Evolutionary conservation across 2,888 invertebrate species (phyloP), one percentile per base, ranked within the genome.

Genomic region (Chesias legatella): DNA sequence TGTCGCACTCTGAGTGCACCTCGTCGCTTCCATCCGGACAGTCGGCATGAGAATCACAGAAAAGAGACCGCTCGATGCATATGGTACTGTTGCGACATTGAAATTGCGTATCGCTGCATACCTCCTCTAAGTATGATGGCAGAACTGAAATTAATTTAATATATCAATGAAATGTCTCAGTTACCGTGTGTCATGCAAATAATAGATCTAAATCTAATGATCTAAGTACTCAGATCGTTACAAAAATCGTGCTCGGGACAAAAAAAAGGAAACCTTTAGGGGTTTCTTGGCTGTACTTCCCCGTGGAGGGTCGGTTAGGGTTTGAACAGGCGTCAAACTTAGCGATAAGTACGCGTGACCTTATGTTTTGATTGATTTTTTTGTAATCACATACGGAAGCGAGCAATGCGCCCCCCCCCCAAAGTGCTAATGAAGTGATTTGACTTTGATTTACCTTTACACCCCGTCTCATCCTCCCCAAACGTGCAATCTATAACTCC

Each of bases 381-480:
- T n/a, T n/a, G n/a, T n/a, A n/a, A n/a, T n/a, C n/a, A n/a, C n/a
- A n/a, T n/a, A n/a, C n/a, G n/a, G n/a, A n/a, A n/a, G n/a, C n/a
- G n/a, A n/a, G n/a, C n/a, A n/a, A n/a, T n/a, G n/a, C n/a, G n/a
- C n/a, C n/a, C n/a, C n/a, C n/a, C n/a, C n/a, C 8, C 20, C 3
- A 17, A 29, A 20, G 10, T n/a, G n/a, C 26, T 17, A 13, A 9
- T 10, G 9, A 10, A 30, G 24, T n/a, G n/a, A n/a, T n/a, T n/a
- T n/a, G n/a, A n/a, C n/a, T n/a, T n/a, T n/a, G 3, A 59, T 73
- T 64, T 36, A 83, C 84, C 48, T 7, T 38, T 23, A 59, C 92
- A 91, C 0, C 74, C 73, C 3, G 74, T 65, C 51, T 91, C 92
- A 47, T 92, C 92, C 43, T 91, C 91, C 0, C 88, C 89, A 44